phyloP scores from a whole-genome alignment of 1,140 invertebrate species.

The Frieseomelitta varia region DNA sequence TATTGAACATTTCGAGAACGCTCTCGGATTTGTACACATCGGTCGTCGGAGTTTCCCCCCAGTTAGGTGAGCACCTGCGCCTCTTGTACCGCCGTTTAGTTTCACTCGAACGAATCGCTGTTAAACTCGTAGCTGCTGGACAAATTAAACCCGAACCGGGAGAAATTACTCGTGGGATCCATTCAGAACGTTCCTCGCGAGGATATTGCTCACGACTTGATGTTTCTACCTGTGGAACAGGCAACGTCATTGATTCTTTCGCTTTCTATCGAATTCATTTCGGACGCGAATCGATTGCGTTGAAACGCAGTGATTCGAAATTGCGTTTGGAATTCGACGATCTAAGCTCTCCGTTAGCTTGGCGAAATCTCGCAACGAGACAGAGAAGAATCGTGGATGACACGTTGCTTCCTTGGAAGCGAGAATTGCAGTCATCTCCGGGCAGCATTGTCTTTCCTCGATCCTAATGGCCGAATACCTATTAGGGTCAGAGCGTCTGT shows the following conservation, averaged over 20 bases:
- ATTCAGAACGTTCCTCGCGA: background rate
- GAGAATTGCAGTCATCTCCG: slow-evolving; percentile 14
- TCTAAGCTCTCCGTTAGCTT: background rate
- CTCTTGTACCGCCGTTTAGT: slow-evolving; percentile 33
- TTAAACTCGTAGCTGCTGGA: slow-evolving; percentile 35
- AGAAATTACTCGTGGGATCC: background rate
- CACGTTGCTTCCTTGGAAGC: slow-evolving; percentile 45
- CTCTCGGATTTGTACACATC: slow-evolving; percentile 23
- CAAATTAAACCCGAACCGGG: slow-evolving; percentile 18
- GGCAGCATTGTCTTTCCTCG: slow-evolving; percentile 46
- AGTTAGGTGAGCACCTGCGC: slow-evolving; percentile 36
- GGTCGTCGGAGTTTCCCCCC: background rate
- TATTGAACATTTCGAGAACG: background rate
- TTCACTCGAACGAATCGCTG: slow-evolving; percentile 43
- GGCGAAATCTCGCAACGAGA: background rate
- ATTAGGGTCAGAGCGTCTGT: slow-evolving; percentile 69
- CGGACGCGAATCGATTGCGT: too few species aligned
- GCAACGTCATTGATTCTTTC: background rate
- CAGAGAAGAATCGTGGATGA: slow-evolving; percentile 34
- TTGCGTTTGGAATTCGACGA: background rate
- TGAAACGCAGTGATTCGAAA: background rate
- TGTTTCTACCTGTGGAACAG: background rate
- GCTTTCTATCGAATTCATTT: background rate
- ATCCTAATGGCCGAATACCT: slow-evolving; percentile 37
- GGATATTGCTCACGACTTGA: background rate